Conservation (phyloP, 92 coral and sea anemone species). For the Actinostola sp. region DNA sequence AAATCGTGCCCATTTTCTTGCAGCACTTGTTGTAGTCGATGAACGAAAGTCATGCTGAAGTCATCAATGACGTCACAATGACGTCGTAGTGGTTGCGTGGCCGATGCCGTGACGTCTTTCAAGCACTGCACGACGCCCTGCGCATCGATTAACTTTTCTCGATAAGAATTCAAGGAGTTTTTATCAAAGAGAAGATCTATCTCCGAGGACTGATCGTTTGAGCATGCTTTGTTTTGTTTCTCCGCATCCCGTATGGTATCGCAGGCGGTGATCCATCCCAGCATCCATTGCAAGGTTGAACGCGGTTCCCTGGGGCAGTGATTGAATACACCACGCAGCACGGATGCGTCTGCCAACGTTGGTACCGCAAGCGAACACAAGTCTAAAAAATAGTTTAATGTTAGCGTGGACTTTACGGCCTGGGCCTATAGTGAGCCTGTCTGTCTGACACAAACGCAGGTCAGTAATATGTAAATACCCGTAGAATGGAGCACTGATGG, state of each 20-base stretch:
- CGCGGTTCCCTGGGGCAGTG: constrained; percentile 32
- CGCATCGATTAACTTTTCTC: constrained; percentile 54
- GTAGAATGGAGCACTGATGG: no score
- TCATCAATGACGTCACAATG: constrained; percentile 25
- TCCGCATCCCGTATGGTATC: constrained; percentile 16
- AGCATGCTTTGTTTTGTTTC: constrained; percentile 12
- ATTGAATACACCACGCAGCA: constrained; percentile 30
- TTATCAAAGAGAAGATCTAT: constrained; percentile 76
- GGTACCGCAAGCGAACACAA: constrained; percentile 4
- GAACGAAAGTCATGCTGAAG: not conserved
- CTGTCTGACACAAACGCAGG: no score
- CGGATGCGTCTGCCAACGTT: constrained; percentile 31
- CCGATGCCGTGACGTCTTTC: not conserved
- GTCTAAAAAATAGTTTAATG: not conserved
- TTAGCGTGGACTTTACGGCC: no score
- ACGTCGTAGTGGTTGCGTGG: not conserved
- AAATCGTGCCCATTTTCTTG: not conserved
- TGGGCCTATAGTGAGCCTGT: no score
- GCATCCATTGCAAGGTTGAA: constrained; percentile 68
- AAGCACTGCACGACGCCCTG: constrained; percentile 29
- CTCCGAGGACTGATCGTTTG: constrained; percentile 16
- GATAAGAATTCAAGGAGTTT: constrained; percentile 66
- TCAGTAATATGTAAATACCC: no score
- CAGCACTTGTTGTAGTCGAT: not conserved
- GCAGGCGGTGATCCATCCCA: constrained; percentile 55